Conservation (phyloP, 1,140 invertebrate genomes). For the Luehdorfia chinensis region DNA sequence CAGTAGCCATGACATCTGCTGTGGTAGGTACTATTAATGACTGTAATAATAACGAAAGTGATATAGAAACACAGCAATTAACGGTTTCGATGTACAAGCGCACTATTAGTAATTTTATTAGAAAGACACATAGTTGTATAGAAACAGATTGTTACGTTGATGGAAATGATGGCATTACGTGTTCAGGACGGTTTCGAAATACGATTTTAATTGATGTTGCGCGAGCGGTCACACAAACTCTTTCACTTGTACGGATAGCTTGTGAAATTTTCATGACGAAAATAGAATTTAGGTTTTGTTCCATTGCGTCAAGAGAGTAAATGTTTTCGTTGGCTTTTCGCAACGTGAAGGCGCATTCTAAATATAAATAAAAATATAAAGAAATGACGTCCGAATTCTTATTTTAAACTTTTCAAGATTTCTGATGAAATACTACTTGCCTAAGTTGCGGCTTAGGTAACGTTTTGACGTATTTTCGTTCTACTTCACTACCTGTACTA, state of each 20-base stretch:
- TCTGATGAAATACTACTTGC: too few relatives aligned
- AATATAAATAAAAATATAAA: constrained; percentile 1
- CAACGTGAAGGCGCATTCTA: neutral
- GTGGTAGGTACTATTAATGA: too few relatives aligned
- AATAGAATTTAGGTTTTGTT: constrained; percentile 19
- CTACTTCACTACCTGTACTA: too few relatives aligned
- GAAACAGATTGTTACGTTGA: constrained; percentile 17
- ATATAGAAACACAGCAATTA: constrained; percentile 5
- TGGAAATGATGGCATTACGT: constrained; percentile 42
- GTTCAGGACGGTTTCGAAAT: constrained; percentile 49
- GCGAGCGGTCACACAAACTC: constrained; percentile 31
- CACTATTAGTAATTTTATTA: neutral
- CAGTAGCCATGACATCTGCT: too few relatives aligned
- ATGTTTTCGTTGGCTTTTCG: constrained; percentile 1
- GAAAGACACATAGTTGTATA: constrained; percentile 22
- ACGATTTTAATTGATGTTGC: constrained; percentile 71
- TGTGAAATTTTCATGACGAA: constrained; percentile 27
- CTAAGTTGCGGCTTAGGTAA: too few relatives aligned
- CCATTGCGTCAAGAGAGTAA: constrained; percentile 3
- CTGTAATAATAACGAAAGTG: too few relatives aligned
- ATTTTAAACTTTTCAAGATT: too few relatives aligned
- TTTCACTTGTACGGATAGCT: constrained; percentile 28
- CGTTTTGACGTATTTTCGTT: too few relatives aligned
- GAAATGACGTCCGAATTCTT: too few relatives aligned
- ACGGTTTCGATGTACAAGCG: neutral